These are phyloP conservation scores for Drosophila falleni DNA, from an alignment of 2,888 invertebrate genomes.

Conservation along the genomic window DNA sequence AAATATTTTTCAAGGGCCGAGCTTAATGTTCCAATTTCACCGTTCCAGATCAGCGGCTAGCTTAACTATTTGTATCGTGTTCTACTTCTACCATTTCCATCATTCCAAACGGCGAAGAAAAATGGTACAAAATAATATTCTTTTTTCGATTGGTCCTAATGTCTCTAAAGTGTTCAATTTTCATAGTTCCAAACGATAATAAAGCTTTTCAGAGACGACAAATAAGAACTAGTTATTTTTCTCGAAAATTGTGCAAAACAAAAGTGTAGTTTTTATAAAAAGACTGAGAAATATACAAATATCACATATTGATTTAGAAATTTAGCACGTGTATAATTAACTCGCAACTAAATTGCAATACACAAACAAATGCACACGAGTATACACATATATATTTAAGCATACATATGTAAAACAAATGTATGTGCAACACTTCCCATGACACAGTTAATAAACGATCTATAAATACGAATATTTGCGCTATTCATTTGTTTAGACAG, in stretches of 20 bases:
- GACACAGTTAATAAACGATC: constrained; percentile 33
- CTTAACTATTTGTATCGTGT: background rate
- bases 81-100: background rate
- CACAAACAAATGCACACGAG: background rate
- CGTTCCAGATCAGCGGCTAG: background rate
- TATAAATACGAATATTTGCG: constrained; percentile 15
- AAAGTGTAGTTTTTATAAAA: constrained; percentile 1
- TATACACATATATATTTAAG: too few relatives aligned
- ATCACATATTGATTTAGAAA: constrained; percentile 7
- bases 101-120: background rate
- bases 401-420: background rate
- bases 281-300: constrained; percentile 1
- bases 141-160: background rate
- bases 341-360: background rate
- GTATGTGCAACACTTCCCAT: constrained; percentile 22
- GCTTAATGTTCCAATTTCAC: background rate
- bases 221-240: background rate
- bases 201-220: background rate
- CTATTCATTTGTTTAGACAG: constrained; percentile 34
- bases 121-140: background rate
- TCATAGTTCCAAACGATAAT: background rate
- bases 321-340: constrained; percentile 19
- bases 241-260: background rate
- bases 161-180: background rate
- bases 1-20: background rate